phyloP scores from a whole-genome alignment of 2,888 invertebrate genomes.

The Malthinus flaveolus region DNA sequence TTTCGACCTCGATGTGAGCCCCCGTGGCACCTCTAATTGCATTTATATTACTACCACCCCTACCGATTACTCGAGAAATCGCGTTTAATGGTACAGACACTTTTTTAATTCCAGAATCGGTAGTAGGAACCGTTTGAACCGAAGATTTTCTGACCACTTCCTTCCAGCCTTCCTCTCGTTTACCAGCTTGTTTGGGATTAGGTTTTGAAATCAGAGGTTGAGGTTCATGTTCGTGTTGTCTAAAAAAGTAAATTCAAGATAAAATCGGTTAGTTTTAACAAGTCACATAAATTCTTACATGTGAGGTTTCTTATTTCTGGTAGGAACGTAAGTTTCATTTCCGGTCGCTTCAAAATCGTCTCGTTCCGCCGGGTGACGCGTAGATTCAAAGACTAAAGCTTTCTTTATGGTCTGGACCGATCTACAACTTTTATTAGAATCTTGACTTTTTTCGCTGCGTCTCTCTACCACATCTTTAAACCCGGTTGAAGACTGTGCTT shows the following conservation, averaged over 20 bases:
- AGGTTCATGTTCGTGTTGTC: constrained; percentile 30
- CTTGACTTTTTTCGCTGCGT: constrained; percentile 27
- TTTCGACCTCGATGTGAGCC: constrained; percentile 98
- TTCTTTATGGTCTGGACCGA: constrained; percentile 43
- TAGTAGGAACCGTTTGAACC: constrained; percentile 56
- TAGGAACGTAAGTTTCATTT: constrained; percentile 62
- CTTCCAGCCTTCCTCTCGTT: constrained; percentile 94
- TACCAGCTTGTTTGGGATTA: constrained; percentile 68
- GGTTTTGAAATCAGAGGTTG: constrained; percentile 52
- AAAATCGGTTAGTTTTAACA: background rate
- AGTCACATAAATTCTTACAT: constrained; percentile 36
- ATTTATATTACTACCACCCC: constrained; percentile 97
- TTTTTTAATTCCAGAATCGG: constrained; percentile 73
- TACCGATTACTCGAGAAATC: constrained; percentile 95
- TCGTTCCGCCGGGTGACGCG: constrained; percentile 69
- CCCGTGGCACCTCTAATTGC: constrained; percentile 96
- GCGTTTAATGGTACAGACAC: constrained; percentile 93
- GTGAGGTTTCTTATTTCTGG: constrained; percentile 36
- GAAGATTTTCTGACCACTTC: constrained; percentile 90
- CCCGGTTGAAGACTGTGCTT: constrained; percentile 24
- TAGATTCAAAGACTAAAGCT: constrained; percentile 72
- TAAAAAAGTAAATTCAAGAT: constrained; percentile 11
- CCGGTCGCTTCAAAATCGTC: constrained; percentile 76
- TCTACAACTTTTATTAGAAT: constrained; percentile 23
- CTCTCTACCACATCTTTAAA: constrained; percentile 28